A percentile compares a stretch with the other conserved stretches of the same genome.
These are phyloP conservation scores for Brotula barbata DNA, from an alignment of 2,797 vertebrate species.

Conservation along the genomic window DNA sequence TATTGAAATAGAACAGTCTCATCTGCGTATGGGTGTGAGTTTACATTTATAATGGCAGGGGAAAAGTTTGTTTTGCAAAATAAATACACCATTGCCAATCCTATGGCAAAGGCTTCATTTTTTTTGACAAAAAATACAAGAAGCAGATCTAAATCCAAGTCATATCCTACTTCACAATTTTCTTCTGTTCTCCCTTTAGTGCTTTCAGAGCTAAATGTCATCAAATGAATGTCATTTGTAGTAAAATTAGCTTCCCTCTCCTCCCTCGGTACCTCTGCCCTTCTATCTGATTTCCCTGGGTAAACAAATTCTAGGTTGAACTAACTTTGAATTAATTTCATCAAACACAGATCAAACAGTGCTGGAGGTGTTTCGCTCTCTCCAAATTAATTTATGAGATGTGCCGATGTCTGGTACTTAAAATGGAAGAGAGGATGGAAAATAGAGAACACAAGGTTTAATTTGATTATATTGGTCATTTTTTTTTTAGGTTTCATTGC, in stretches of 20 bases:
- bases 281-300: slow-evolving; percentile 64
- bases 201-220: slow-evolving; percentile 56
- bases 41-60: too few species aligned
- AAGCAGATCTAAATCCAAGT: too few species aligned
- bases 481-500: not conserved
- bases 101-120: too few species aligned
- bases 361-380: slow-evolving; percentile 63
- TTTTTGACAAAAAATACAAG: too few species aligned
- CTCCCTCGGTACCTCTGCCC: slow-evolving; percentile 26
- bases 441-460: slow-evolving; percentile 32
- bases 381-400: slow-evolving; percentile 63
- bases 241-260: slow-evolving; percentile 52
- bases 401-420: slow-evolving; percentile 52
- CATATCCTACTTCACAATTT: not conserved
- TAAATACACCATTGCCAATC: too few species aligned
- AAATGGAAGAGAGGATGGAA: slow-evolving; percentile 11
- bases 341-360: slow-evolving; percentile 68
- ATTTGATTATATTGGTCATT: slow-evolving; percentile 28
- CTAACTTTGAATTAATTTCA: slow-evolving; percentile 73
- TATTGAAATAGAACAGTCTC: too few species aligned
- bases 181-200: slow-evolving; percentile 15
- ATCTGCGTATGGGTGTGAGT: too few species aligned
- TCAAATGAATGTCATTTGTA: slow-evolving; percentile 60
- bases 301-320: slow-evolving; percentile 71
- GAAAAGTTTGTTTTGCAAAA: too few species aligned